A percentile compares a stretch with the other conserved stretches of the same genome.
Evolutionary conservation across 2,797 vertebrate genomes (phyloP).

Genomic region (Phrynocephalus guinanensis): DNA sequence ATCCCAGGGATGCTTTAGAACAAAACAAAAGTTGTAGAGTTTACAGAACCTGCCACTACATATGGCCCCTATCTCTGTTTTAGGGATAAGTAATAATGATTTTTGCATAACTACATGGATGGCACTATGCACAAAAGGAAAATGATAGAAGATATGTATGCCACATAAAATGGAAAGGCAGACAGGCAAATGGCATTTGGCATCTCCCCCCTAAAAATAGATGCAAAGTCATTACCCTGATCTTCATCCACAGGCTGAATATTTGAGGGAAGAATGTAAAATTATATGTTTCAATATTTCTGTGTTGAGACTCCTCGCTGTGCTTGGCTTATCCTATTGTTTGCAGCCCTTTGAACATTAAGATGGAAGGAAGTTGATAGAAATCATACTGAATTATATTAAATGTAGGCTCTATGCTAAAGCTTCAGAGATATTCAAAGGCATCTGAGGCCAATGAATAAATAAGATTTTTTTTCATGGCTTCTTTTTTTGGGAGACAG

Average conservation of each 20-base stretch:
- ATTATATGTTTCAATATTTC: not conserved
- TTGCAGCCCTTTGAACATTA: not conserved
- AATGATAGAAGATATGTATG: too few species aligned
- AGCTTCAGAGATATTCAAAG: not conserved
- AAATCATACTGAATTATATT: constrained; percentile 1
- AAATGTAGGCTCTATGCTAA: not conserved
- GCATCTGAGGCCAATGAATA: not conserved
- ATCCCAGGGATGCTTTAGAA: not conserved
- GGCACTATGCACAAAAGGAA: too few species aligned
- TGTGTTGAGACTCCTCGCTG: not conserved
- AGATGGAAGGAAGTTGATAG: not conserved
- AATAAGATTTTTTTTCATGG: not conserved
- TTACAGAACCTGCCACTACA: not conserved
- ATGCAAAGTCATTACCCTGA: not conserved
- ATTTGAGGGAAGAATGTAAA: not conserved
- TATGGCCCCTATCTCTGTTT: too few species aligned
- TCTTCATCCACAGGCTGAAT: not conserved
- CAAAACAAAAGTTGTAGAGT: not conserved
- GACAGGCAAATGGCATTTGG: not conserved
- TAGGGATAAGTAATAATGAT: not conserved
- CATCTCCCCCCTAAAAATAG: not conserved
- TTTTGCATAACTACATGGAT: not conserved
- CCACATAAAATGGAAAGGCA: not conserved
- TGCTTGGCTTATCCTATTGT: not conserved
- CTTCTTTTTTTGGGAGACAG: not conserved